Conservation (phyloP, 2,113 vertebrate species). For the Nyctereutes procyonoides region DNA sequence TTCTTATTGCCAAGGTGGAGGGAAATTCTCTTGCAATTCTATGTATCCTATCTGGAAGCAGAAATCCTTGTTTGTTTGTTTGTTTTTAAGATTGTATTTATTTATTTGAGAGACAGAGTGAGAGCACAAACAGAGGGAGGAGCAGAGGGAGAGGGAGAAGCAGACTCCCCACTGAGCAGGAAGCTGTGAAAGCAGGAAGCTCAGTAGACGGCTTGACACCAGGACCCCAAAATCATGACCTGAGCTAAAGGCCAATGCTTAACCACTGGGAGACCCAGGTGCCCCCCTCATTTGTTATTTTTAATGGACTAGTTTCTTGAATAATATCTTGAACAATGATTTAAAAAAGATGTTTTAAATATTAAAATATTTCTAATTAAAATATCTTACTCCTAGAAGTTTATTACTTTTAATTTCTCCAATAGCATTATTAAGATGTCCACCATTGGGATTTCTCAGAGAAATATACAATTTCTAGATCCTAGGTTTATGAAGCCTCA, state of each 20-base stretch:
- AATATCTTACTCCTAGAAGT: not conserved
- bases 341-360: not conserved
- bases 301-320: not conserved
- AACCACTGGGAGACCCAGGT: not conserved
- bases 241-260: not conserved
- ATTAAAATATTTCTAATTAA: not conserved
- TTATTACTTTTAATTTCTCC: constrained; percentile 8
- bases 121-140: not conserved
- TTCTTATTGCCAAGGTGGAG: not conserved
- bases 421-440: not conserved
- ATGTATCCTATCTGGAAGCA: not conserved
- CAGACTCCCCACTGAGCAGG: not conserved
- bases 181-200: not conserved
- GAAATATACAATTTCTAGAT: not conserved
- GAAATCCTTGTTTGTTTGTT: not conserved
- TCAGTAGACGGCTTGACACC: fast-evolving
- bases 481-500: not conserved
- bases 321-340: not conserved
- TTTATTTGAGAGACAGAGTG: too few relatives aligned
- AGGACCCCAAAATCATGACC: not conserved
- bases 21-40: not conserved
- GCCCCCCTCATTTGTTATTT: not conserved
- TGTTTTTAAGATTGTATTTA: not conserved
- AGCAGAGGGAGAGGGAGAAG: not conserved
- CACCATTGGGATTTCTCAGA: not conserved